A percentile compares a stretch with the other conserved stretches of the same genome.
phyloP scores from a whole-genome alignment of 2,113 vertebrate genomes.

The Grammomys surdaster region DNA sequence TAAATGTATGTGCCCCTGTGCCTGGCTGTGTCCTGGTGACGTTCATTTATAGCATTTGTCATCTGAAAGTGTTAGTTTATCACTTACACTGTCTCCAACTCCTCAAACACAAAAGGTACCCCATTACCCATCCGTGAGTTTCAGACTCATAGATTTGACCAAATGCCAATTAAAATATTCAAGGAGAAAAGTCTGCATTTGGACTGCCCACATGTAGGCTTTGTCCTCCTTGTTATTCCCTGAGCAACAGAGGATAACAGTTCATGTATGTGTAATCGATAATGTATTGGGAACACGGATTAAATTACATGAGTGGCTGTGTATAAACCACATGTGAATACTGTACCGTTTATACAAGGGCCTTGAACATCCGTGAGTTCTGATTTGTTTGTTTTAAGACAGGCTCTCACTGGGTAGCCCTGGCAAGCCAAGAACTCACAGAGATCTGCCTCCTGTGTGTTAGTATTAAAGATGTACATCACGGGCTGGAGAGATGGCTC shows the following conservation, averaged over 20 bases:
- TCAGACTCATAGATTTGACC: neutral
- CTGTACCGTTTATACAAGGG: neutral
- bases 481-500: too few species aligned
- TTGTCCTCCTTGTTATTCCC: neutral
- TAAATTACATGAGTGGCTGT: neutral
- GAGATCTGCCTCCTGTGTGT: neutral
- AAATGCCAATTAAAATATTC: neutral
- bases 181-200: neutral
- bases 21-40: neutral
- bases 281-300: neutral
- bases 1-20: neutral
- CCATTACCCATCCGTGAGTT: too few species aligned
- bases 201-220: neutral
- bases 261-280: accelerated
- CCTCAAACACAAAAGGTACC: neutral
- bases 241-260: neutral
- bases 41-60: neutral
- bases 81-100: neutral
- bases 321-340: too few species aligned
- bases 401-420: neutral
- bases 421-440: neutral
- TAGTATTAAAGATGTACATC: neutral
- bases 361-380: neutral
- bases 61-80: neutral
- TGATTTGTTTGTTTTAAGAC: neutral